Evolutionary conservation across 2,797 vertebrate species (phyloP).

Genomic region (Podarcis lilfordi): DNA sequence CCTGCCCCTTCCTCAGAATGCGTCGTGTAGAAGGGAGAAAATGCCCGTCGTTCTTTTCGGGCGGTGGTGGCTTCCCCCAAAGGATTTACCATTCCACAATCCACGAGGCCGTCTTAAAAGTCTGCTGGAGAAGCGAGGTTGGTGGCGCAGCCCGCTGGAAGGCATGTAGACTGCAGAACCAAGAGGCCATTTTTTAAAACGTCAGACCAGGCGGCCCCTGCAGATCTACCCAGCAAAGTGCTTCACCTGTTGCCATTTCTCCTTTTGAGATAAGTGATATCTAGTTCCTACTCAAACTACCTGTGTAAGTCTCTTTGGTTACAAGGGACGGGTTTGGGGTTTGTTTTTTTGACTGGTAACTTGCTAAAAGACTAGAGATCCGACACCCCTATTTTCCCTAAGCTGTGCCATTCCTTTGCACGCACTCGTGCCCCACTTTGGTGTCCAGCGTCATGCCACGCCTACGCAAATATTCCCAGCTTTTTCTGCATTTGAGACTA

Average conservation of each 20-base stretch:
- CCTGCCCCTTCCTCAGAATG: no score
- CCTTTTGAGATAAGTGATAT: background rate
- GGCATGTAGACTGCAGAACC: background rate
- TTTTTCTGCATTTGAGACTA: background rate
- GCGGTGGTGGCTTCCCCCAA: background rate
- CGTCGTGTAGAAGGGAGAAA: background rate
- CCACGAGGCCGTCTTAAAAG: background rate
- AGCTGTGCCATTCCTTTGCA: background rate
- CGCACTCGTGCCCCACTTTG: rapidly evolving
- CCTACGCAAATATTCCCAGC: no score
- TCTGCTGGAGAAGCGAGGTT: background rate
- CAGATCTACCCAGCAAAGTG: background rate
- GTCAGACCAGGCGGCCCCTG: background rate
- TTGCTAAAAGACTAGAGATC: no score
- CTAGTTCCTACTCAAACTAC: background rate
- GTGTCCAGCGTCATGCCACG: background rate
- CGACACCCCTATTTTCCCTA: background rate
- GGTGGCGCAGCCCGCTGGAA: no score
- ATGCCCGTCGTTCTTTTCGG: background rate
- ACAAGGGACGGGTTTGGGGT: no score
- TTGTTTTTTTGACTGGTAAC: background rate
- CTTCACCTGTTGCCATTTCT: background rate
- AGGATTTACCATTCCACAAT: background rate
- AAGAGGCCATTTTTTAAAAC: background rate
- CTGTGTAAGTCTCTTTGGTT: background rate